These are phyloP conservation scores for Peromyscus attwateri DNA, from an alignment of 2,797 vertebrate species.

Conservation along the genomic window DNA sequence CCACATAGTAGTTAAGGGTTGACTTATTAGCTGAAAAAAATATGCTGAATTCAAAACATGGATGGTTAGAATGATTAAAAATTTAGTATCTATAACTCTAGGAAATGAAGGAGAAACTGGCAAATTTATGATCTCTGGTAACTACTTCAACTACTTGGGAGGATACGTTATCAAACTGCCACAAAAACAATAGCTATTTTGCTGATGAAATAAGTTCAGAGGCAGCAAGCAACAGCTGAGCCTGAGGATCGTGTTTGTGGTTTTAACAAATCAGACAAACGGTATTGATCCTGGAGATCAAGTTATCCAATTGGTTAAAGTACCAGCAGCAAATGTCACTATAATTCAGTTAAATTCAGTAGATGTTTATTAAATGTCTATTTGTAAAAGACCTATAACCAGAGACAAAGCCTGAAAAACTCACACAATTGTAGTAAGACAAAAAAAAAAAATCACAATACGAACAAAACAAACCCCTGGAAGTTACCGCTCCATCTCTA, in stretches of 20 bases:
- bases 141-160: conserved; percentile 64
- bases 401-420: conserved; percentile 35
- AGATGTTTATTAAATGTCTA: not conserved
- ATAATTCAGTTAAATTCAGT: not conserved
- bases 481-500: not conserved
- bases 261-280: not conserved
- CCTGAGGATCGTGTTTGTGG: not conserved
- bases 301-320: not conserved
- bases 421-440: not conserved
- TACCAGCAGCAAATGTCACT: conserved; percentile 36
- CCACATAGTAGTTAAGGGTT: not conserved
- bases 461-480: not conserved
- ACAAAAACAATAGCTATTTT: conserved; percentile 31
- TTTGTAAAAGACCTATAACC: not conserved
- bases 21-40: conserved; percentile 22
- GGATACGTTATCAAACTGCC: conserved; percentile 22
- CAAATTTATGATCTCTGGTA: conserved; percentile 68
- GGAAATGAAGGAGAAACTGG: not conserved
- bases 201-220: conserved; percentile 27
- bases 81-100: conserved; percentile 3
- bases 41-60: conserved; percentile 26
- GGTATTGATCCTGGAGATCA: not conserved
- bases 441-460: not conserved
- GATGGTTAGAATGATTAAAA: not conserved
- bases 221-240: conserved; percentile 12